phyloP scores from a whole-genome alignment of 2,113 vertebrate species.

The Colinus virginianus region DNA sequence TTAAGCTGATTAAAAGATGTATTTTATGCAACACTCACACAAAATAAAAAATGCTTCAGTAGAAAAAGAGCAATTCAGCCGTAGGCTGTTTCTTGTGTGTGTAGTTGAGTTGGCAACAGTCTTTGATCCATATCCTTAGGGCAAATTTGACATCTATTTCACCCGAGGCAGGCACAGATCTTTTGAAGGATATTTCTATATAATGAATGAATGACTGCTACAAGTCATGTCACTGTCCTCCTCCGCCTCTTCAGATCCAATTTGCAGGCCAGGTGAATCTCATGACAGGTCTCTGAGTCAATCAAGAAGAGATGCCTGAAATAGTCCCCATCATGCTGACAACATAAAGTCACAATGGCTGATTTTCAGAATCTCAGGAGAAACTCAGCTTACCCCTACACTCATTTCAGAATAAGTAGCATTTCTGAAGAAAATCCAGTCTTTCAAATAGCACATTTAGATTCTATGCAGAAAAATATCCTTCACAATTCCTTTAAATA shows the following conservation, averaged over 20 bases:
- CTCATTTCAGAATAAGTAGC: background rate
- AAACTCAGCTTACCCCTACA: background rate
- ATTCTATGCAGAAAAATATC: background rate
- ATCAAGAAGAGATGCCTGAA: slow-evolving; percentile 55
- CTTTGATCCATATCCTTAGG: slow-evolving; percentile 65
- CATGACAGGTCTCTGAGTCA: slow-evolving; percentile 40
- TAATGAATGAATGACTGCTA: slow-evolving; percentile 53
- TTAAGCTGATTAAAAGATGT: background rate
- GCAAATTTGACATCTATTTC: slow-evolving; percentile 75
- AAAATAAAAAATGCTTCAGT: slow-evolving; percentile 28
- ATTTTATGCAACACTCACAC: slow-evolving; percentile 14
- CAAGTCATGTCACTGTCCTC: slow-evolving; percentile 64
- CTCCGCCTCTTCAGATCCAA: slow-evolving; percentile 43
- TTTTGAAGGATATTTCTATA: slow-evolving; percentile 65
- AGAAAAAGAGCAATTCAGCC: slow-evolving; percentile 49
- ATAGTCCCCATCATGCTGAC: slow-evolving; percentile 27
- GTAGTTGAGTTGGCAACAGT: slow-evolving; percentile 34
- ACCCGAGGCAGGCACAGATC: slow-evolving; percentile 45
- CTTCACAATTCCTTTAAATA: background rate
- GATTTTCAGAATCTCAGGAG: slow-evolving; percentile 6
- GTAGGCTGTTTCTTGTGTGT: background rate
- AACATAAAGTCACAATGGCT: slow-evolving; percentile 15
- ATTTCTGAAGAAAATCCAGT: background rate
- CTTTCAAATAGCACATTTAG: background rate
- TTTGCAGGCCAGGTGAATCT: slow-evolving; percentile 63